phyloP scores from a whole-genome alignment of 2,888 invertebrate species.

The Eristalinus sepulchralis region DNA sequence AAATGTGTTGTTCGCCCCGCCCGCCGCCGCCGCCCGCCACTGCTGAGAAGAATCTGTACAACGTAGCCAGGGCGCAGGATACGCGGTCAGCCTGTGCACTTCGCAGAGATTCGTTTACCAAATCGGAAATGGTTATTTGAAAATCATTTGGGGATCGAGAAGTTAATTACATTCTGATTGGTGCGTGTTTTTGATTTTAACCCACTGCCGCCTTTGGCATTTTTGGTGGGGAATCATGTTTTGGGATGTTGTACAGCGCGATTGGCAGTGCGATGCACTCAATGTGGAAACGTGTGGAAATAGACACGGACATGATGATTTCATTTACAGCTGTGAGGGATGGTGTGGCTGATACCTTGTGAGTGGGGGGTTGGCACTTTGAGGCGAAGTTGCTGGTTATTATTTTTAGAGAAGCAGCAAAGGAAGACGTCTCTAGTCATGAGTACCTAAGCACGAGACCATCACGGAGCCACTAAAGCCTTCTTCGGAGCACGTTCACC shows the following conservation, averaged over 20 bases:
- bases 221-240: neutral
- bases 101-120: neutral
- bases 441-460: no score
- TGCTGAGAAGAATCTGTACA: neutral
- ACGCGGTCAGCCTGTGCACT: neutral
- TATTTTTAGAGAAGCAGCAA: no score
- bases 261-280: neutral
- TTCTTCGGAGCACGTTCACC: no score
- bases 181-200: constrained; percentile 4
- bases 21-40: neutral
- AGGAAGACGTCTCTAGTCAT: no score
- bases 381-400: no score
- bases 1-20: neutral
- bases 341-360: neutral
- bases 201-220: constrained; percentile 3
- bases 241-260: neutral
- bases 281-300: neutral
- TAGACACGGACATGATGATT: neutral
- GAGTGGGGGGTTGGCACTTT: neutral
- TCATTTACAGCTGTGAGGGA: neutral
- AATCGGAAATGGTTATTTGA: constrained; percentile 30
- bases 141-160: constrained; percentile 19
- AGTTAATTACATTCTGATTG: constrained; percentile 24
- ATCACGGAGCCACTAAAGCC: no score
- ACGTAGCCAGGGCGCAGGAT: neutral